A percentile compares a stretch with the other conserved stretches of the same genome.
These are phyloP conservation scores for Lasaia peninsularis DNA, from an alignment of 1,140 invertebrate genomes.

Conservation along the genomic window DNA sequence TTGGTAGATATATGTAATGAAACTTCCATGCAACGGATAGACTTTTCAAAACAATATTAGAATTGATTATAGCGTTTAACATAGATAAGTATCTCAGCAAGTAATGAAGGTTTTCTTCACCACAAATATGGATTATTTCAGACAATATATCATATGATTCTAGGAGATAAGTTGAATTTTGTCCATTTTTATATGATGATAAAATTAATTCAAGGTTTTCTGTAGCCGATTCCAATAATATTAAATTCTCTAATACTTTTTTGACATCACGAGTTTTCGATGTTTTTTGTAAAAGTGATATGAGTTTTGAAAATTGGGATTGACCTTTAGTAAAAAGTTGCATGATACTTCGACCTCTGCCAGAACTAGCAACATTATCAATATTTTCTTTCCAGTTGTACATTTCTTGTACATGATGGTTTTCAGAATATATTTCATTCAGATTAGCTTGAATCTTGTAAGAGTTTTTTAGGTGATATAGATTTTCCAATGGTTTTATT, in stretches of 20 bases:
- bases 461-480: conserved; percentile 64
- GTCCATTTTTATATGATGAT: conserved; percentile 47
- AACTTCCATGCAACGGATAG: conserved; percentile 63
- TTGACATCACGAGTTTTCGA: conserved; percentile 45
- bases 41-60: conserved; percentile 53
- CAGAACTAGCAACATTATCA: conserved; percentile 33
- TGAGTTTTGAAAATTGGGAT: conserved; percentile 35
- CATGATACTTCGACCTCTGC: conserved; percentile 38
- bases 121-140: conserved; percentile 47
- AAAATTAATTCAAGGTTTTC: conserved; percentile 34
- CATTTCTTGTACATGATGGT: conserved; percentile 27
- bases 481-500: conserved; percentile 50
- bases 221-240: conserved; percentile 30
- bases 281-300: conserved; percentile 38
- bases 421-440: conserved; percentile 50
- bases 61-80: conserved; percentile 52
- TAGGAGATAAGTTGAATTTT: conserved; percentile 44
- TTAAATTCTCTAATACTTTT: conserved; percentile 45
- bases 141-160: conserved; percentile 44
- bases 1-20: conserved; percentile 66
- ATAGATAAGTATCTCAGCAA: conserved; percentile 46
- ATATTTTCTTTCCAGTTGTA: conserved; percentile 34
- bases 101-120: conserved; percentile 55
- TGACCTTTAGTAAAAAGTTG: conserved; percentile 38
- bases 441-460: conserved; percentile 43